Evolutionary conservation across 2,113 vertebrate species (phyloP), one percentile per base, ranked within the genome.

Genomic region (Phasianus colchicus): DNA sequence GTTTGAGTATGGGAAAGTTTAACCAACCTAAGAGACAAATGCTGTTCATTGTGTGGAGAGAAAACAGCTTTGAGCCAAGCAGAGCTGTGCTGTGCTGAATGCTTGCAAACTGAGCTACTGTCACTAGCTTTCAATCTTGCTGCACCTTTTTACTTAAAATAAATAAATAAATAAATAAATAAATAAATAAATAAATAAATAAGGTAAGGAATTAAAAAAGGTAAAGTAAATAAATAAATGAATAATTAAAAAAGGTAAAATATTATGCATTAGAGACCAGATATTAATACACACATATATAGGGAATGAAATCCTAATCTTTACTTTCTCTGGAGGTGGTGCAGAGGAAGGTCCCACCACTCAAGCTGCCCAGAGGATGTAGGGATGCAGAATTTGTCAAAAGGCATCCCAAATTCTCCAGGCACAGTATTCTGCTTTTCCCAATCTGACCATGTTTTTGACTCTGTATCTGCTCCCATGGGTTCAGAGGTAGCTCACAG

Each of bases 251-350:
- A 43, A 19, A 36, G 10, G 6, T 48, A 48, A 36, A 30, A 32
- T 4, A 6, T 0, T 17, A 67, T 74, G 83, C 1, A 3, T 15
- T 43, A 36, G 24, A 55, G 16, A 65, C 64, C 43, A 15, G 4
- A 52, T 60, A 47, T 17, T 61, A 54, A 29, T 30, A 25, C 13
- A 50, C 24, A 25, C 25, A 25, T 4, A 54, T 30, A 30, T 30
- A 17, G 11, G 9, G 4, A 13, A 14, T 30, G 22, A 29, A 73
- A 48, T 20, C 18, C 27, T 70, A 43, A 55, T 42, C 18, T 34
- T 84, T 32, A 1, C 0, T 52, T 14, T 11, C 6, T 34, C 50
- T 34, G 40, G 17, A 14, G 18, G 6, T 0, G 42, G 32, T 32
- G 8, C 57, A 65, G 57, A 74, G 27, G 38, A 71, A 64, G 19